These are phyloP conservation scores for Ochlodes sylvanus DNA, from an alignment of 2,888 invertebrate species.

Conservation along the genomic window DNA sequence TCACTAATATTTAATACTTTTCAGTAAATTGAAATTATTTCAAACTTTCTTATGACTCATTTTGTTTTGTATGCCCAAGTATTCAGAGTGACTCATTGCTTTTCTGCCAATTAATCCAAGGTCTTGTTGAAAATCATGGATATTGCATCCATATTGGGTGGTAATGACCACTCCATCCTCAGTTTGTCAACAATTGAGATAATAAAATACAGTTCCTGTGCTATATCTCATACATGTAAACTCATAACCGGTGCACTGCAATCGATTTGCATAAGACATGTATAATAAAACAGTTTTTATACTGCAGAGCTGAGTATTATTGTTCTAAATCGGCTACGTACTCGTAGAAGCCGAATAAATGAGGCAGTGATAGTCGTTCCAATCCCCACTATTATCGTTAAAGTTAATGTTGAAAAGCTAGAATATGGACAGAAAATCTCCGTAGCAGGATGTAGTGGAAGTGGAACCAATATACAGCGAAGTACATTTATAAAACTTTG, in stretches of 20 bases:
- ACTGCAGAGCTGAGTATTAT: slow-evolving; percentile 21
- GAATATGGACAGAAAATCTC: slow-evolving; percentile 26
- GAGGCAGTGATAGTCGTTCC: slow-evolving; percentile 33
- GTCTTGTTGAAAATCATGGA: too few relatives aligned
- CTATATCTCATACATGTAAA: neutral
- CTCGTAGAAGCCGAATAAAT: slow-evolving; percentile 30
- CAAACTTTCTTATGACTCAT: too few relatives aligned
- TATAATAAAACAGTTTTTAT: slow-evolving; percentile 15
- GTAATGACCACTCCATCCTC: too few relatives aligned
- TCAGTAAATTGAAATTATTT: neutral
- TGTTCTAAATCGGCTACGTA: slow-evolving; percentile 26
- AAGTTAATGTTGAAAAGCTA: slow-evolving; percentile 36
- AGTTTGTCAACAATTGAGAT: too few relatives aligned
- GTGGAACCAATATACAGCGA: slow-evolving; percentile 3
- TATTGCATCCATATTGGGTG: too few relatives aligned
- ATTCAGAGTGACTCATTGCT: too few relatives aligned
- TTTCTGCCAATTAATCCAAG: too few relatives aligned
- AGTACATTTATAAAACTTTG: neutral
- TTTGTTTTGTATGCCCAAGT: too few relatives aligned
- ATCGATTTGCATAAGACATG: neutral
- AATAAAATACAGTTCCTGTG: too few relatives aligned
- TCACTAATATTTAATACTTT: neutral
- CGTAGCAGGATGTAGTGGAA: slow-evolving; percentile 19
- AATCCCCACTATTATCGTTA: slow-evolving; percentile 35
- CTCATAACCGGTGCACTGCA: neutral